Conservation (phyloP, 2,797 vertebrate species). For the Lutra lutra region DNA sequence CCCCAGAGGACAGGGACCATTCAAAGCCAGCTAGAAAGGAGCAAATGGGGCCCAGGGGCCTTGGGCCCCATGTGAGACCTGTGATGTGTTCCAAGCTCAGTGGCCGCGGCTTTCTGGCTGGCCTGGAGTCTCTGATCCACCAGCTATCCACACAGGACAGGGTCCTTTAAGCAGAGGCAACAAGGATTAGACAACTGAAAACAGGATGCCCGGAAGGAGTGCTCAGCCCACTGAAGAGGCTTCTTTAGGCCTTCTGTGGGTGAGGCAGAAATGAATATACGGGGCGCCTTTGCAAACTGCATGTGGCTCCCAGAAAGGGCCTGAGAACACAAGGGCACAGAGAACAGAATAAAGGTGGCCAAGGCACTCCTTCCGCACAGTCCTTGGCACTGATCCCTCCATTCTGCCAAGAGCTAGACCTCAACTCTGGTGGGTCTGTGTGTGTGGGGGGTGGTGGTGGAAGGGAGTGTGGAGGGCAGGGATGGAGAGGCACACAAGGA, state of each 20-base stretch:
- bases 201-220: background rate
- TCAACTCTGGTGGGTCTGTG: background rate
- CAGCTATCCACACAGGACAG: background rate
- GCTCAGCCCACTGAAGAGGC: background rate
- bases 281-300: background rate
- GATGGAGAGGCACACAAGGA: background rate
- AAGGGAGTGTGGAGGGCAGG: background rate
- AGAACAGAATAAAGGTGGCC: background rate
- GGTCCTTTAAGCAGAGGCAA: background rate
- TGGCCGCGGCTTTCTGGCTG: background rate
- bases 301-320: background rate
- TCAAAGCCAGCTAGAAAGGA: background rate
- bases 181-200: background rate
- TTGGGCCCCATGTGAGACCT: background rate
- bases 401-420: background rate
- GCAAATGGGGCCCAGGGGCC: background rate
- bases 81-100: background rate
- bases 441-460: no score
- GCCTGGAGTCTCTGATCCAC: background rate
- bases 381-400: background rate
- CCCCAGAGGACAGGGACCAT: background rate
- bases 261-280: rapidly evolving
- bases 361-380: background rate
- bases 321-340: background rate
- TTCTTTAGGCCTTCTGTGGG: background rate